Evolutionary conservation across 23 tunicate species (phyloP).

Genomic region (Aplidium turbinatum): DNA sequence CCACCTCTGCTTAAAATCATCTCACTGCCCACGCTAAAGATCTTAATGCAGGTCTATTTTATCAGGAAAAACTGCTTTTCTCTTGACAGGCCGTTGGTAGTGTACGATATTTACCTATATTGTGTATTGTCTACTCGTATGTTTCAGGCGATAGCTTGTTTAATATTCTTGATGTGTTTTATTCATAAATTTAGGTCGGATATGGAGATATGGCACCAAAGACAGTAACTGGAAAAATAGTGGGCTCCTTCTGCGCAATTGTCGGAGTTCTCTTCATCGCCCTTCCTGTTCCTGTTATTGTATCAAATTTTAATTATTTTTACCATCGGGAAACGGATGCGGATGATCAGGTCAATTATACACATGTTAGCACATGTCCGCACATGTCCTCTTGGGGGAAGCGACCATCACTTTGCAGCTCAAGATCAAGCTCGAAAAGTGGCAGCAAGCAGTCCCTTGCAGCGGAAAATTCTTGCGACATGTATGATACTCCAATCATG

Average conservation of each 20-base stretch:
- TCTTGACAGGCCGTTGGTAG: no score
- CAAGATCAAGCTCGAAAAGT: background rate
- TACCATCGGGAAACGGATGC: conserved; percentile 80
- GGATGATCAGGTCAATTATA: conserved; percentile 28
- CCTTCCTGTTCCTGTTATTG: conserved; percentile 93
- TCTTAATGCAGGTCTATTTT: no score
- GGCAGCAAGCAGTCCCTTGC: background rate
- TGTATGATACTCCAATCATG: background rate
- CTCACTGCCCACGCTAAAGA: no score
- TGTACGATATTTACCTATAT: no score
- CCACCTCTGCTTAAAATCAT: no score
- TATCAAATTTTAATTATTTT: conserved; percentile 93
- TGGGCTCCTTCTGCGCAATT: conserved; percentile 93
- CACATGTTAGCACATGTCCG: background rate
- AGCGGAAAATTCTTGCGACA: no score
- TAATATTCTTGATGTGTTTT: no score
- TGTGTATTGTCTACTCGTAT: no score
- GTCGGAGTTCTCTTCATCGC: conserved; percentile 94
- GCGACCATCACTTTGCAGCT: background rate
- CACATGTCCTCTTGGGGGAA: background rate
- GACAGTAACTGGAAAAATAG: conserved; percentile 72
- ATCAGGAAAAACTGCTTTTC: no score
- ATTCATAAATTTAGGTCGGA: conserved; percentile 81
- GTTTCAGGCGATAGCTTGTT: no score
- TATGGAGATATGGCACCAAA: conserved; percentile 91